Evolutionary conservation across 2,797 vertebrate genomes (phyloP).

Genomic region (Poliocrania exsul): DNA sequence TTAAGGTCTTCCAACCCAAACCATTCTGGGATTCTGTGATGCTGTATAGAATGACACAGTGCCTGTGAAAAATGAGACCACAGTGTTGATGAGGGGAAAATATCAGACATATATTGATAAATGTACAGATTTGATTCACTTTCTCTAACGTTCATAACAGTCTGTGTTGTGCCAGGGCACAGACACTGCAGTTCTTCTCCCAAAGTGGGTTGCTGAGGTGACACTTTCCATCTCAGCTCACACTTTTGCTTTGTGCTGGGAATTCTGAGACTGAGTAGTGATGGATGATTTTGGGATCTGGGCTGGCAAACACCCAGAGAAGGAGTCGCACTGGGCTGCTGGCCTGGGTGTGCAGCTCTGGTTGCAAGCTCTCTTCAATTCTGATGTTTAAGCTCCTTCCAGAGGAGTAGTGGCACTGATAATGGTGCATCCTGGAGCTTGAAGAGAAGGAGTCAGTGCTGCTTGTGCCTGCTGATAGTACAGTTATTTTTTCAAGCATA

Average conservation of each 20-base stretch:
- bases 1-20: not conserved
- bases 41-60: not conserved
- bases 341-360: not conserved
- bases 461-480: not conserved
- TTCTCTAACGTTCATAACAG: fast-evolving
- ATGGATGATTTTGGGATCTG: not conserved
- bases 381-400: not conserved
- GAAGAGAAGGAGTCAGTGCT: not conserved
- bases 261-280: not conserved
- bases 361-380: not conserved
- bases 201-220: not conserved
- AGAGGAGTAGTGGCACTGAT: not conserved
- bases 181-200: not conserved
- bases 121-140: not conserved
- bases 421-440: not conserved
- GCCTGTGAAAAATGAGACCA: not conserved
- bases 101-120: not conserved
- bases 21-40: not conserved
- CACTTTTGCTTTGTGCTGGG: fast-evolving
- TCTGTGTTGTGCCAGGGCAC: not conserved
- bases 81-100: too few relatives aligned
- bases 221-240: not conserved
- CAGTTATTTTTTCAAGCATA: not conserved
- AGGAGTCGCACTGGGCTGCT: not conserved
- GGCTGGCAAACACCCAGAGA: not conserved